A percentile compares a stretch with the other conserved stretches of the same genome.
These are phyloP conservation scores for Aegotheles bennettii DNA, from an alignment of 2,113 vertebrate species.

Conservation along the genomic window DNA sequence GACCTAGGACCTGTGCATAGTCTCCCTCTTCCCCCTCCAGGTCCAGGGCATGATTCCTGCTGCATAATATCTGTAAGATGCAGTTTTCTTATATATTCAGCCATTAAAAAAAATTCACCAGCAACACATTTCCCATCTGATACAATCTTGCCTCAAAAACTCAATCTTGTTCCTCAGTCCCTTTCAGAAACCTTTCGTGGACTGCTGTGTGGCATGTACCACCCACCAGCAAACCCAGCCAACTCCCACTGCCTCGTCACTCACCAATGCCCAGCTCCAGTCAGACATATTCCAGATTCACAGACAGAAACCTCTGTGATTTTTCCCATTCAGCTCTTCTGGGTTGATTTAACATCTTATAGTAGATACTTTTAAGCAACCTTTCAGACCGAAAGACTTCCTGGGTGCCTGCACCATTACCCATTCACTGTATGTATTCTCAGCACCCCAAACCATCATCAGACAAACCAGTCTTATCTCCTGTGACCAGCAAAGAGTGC, in stretches of 20 bases:
- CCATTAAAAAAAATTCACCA: neutral
- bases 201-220: rapidly evolving
- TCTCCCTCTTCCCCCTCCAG: neutral
- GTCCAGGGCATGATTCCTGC: neutral
- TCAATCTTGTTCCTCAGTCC: neutral
- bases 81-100: neutral
- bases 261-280: neutral
- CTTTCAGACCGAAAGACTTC: neutral
- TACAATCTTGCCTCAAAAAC: neutral
- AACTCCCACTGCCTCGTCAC: rapidly evolving
- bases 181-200: neutral
- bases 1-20: neutral
- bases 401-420: neutral
- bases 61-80: neutral
- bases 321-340: neutral
- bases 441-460: neutral
- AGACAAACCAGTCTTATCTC: neutral
- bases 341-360: neutral
- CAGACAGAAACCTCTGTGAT: neutral
- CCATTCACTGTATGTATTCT: neutral
- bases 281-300: neutral
- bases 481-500: neutral
- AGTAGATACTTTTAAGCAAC: neutral
- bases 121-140: neutral
- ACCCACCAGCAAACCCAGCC: neutral